Evolutionary conservation across 92 coral and sea anemone species (phyloP).

Genomic region (Scolanthus callimorphus): DNA sequence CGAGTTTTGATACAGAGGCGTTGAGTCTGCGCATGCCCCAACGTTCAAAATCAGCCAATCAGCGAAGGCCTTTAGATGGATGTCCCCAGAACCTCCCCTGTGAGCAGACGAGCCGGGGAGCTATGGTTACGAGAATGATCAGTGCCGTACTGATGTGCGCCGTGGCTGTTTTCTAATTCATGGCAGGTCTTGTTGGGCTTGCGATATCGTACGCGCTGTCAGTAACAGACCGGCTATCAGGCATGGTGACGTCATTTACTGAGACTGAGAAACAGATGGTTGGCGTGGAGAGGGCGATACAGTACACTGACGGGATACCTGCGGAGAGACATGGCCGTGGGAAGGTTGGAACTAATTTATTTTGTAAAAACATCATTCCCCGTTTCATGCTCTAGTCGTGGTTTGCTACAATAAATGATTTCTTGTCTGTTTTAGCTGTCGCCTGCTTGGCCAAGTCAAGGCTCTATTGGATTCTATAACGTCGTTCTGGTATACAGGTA

Average conservation of each 20-base stretch:
- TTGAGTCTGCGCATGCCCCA: no score
- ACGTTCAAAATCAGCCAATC: no score
- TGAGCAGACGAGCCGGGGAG: no score
- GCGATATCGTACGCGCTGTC: slow-evolving; percentile 96
- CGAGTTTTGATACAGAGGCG: no score
- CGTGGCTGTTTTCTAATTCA: no score
- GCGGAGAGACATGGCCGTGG: slow-evolving; percentile 30
- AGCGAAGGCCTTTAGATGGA: no score
- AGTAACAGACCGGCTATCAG: slow-evolving; percentile 85
- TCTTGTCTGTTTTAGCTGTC: slow-evolving; percentile 36
- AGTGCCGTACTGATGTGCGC: no score
- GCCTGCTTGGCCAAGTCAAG: slow-evolving; percentile 79
- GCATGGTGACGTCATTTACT: slow-evolving; percentile 93
- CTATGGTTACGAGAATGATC: no score
- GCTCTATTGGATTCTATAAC: slow-evolving; percentile 66
- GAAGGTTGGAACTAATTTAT: no score
- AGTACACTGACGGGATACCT: slow-evolving; percentile 83
- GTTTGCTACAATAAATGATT: not conserved
- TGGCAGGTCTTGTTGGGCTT: slow-evolving; percentile 92
- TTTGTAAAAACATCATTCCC: no score
- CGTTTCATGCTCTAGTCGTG: no score
- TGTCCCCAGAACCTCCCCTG: no score
- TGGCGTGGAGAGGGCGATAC: slow-evolving; percentile 94
- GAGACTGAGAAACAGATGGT: slow-evolving; percentile 99
- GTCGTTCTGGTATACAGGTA: slow-evolving; percentile 91